phyloP scores from a whole-genome alignment of 2,888 invertebrate species.

The Himalopsyche tibetana region DNA sequence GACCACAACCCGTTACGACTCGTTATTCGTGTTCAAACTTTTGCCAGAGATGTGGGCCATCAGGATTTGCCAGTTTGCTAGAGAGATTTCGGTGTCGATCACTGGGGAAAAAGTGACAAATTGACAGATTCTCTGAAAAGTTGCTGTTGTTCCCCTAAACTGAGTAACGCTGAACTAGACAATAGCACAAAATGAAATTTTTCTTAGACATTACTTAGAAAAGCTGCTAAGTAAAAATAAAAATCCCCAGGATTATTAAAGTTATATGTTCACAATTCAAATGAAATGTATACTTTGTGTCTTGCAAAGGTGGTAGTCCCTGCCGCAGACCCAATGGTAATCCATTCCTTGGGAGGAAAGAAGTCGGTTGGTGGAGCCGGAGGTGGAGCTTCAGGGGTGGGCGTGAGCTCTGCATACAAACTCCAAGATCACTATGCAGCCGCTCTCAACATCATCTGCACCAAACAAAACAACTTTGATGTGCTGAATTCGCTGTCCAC shows the following conservation, averaged over 20 bases:
- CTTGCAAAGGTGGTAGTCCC: conserved; percentile 64
- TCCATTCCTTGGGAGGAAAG: conserved; percentile 49
- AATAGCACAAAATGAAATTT: too few species aligned
- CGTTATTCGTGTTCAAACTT: too few species aligned
- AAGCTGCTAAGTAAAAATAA: too few species aligned
- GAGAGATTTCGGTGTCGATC: too few species aligned
- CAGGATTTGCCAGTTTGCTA: too few species aligned
- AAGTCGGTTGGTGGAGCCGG: conserved; percentile 46
- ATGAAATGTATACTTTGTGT: background rate
- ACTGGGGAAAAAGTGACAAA: too few species aligned
- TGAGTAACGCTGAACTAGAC: too few species aligned
- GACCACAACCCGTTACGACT: too few species aligned
- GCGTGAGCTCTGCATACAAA: conserved; percentile 66
- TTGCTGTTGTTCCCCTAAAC: too few species aligned
- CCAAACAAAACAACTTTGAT: conserved; percentile 76
- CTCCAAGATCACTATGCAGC: conserved; percentile 67
- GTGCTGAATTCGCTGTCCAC: conserved; percentile 77
- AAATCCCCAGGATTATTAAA: background rate
- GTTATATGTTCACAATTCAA: background rate
- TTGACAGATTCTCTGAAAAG: too few species aligned
- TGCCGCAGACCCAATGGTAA: conserved; percentile 58
- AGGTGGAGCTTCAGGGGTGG: conserved; percentile 69
- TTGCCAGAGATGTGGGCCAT: too few species aligned
- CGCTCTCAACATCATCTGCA: conserved; percentile 75
- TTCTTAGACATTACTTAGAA: too few species aligned